phyloP scores from a whole-genome alignment of 2,888 invertebrate species.

The Thera obeliscata region DNA sequence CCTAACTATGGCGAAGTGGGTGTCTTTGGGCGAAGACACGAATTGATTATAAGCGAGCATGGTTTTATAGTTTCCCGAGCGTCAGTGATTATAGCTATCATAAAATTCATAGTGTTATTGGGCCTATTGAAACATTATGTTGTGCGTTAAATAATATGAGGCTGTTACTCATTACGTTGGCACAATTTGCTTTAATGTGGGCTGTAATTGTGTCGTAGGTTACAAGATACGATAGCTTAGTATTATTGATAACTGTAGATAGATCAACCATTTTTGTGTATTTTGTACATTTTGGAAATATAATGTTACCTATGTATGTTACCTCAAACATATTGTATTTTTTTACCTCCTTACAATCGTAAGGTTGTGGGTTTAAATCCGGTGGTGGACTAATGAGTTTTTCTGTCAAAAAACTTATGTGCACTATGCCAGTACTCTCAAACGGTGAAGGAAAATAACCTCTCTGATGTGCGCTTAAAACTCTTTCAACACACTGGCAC shows the following conservation, averaged over 20 bases:
- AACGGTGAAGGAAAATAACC: too few species aligned
- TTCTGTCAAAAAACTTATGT: too few species aligned
- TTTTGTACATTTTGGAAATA: too few species aligned
- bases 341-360: too few species aligned
- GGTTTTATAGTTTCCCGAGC: slow-evolving; percentile 26
- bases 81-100: slow-evolving; percentile 26
- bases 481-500: too few species aligned
- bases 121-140: slow-evolving; percentile 21
- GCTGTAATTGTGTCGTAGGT: slow-evolving; percentile 7
- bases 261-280: too few species aligned
- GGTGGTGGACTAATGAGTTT: too few species aligned
- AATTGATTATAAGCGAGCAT: slow-evolving; percentile 27
- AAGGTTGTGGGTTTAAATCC: too few species aligned
- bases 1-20: slow-evolving; percentile 65
- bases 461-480: too few species aligned
- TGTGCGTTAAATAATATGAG: slow-evolving; percentile 8
- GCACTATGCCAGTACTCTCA: too few species aligned
- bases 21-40: slow-evolving; percentile 45
- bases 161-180: slow-evolving; percentile 9
- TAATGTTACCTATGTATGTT: too few species aligned
- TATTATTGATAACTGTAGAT: neutral
- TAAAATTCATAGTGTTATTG: slow-evolving; percentile 23
- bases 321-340: too few species aligned
- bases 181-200: slow-evolving; percentile 1
- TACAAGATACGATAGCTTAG: neutral